Evolutionary conservation across 2,888 invertebrate species (phyloP).

Genomic region (Oscheius onirici): DNA sequence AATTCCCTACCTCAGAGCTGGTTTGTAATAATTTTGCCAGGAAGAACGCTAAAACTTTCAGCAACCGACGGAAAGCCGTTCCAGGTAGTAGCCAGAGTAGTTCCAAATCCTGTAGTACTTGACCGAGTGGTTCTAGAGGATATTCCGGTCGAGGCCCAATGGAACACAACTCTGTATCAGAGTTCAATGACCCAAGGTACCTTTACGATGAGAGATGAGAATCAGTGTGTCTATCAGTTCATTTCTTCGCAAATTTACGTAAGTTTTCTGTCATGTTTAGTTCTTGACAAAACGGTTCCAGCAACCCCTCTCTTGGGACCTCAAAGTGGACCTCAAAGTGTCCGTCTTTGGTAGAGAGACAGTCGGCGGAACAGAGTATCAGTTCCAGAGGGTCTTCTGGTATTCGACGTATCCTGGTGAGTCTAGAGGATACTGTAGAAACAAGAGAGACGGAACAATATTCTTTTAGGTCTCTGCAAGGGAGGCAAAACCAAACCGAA

Average conservation of each 20-base stretch:
- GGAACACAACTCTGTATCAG: neutral
- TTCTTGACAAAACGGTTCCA: neutral
- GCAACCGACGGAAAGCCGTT: neutral
- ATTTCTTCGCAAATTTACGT: neutral
- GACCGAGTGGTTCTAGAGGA: neutral
- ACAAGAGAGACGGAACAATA: neutral
- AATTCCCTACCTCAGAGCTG: neutral
- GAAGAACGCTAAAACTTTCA: neutral
- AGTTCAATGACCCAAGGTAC: neutral
- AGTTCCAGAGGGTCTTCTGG: conserved; percentile 4
- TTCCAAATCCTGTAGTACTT: neutral
- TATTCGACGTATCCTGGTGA: neutral
- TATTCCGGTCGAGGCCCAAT: neutral
- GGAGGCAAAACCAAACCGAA: neutral
- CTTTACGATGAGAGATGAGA: neutral
- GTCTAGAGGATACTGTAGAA: neutral
- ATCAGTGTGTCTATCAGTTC: neutral
- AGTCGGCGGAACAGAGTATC: neutral
- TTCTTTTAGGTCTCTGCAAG: too few species aligned
- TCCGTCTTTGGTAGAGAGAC: neutral
- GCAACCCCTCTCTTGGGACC: neutral
- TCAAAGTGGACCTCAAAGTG: neutral
- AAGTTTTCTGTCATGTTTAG: neutral
- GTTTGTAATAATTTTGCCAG: neutral
- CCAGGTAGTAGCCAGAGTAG: neutral